These are phyloP conservation scores for Gambusia yucatana DNA, from an alignment of 2,797 vertebrate genomes.

Conservation along the genomic window DNA sequence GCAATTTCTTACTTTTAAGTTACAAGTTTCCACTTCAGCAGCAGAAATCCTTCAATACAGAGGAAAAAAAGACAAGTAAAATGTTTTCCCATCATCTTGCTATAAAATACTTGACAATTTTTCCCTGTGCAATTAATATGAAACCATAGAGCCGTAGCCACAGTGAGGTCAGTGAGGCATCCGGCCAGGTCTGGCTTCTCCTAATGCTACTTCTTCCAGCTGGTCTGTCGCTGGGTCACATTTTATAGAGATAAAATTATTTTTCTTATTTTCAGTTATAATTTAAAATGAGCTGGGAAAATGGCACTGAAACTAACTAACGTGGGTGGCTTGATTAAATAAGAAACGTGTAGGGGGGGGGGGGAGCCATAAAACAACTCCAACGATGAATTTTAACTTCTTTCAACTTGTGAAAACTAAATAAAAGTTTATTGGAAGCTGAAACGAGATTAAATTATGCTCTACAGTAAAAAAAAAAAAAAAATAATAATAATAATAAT, in stretches of 20 bases:
- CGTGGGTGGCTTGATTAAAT: slow-evolving; percentile 37
- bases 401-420: slow-evolving; percentile 17
- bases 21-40: background rate
- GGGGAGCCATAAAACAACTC: background rate
- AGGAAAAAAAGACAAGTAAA: slow-evolving; percentile 45
- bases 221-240: slow-evolving; percentile 15
- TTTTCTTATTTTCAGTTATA: slow-evolving; percentile 3
- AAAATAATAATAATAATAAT: no score
- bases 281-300: slow-evolving; percentile 7
- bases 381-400: slow-evolving; percentile 11
- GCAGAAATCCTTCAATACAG: background rate
- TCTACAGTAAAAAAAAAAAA: slow-evolving; percentile 8
- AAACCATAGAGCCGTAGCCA: slow-evolving; percentile 17
- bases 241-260: slow-evolving; percentile 14
- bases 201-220: slow-evolving; percentile 1
- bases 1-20: background rate
- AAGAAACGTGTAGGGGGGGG: slow-evolving; percentile 1
- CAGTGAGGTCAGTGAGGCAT: slow-evolving; percentile 25
- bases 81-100: slow-evolving; percentile 43
- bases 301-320: slow-evolving; percentile 10
- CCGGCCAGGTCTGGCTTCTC: slow-evolving; percentile 11
- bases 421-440: slow-evolving; percentile 15
- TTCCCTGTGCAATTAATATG: slow-evolving; percentile 40
- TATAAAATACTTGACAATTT: slow-evolving; percentile 23
- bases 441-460: slow-evolving; percentile 8